These are phyloP conservation scores for Poeciliopsis presidionis DNA, from an alignment of 2,797 vertebrate genomes.

Conservation along the genomic window DNA sequence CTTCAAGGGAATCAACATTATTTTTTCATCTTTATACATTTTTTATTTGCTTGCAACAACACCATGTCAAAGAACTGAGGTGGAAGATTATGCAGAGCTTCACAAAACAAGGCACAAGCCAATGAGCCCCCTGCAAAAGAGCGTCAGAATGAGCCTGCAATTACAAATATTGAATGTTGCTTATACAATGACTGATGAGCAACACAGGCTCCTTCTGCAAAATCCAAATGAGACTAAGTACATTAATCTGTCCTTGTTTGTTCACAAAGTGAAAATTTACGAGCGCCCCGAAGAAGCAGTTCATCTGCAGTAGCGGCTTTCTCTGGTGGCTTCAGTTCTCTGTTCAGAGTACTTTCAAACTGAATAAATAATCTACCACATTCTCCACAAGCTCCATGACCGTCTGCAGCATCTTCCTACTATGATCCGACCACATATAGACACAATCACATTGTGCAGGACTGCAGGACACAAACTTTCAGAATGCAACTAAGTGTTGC, in stretches of 20 bases:
- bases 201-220: background rate
- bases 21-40: background rate
- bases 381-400: background rate
- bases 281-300: background rate
- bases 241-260: background rate
- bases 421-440: background rate
- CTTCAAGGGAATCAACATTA: background rate
- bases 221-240: background rate
- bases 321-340: background rate
- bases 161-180: background rate
- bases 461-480: background rate
- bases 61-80: background rate
- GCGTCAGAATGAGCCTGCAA: background rate
- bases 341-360: background rate
- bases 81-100: constrained; percentile 2
- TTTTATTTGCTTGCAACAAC: background rate
- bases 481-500: background rate
- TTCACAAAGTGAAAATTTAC: background rate
- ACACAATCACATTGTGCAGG: background rate
- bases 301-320: background rate
- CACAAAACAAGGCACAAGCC: background rate
- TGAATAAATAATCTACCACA: background rate
- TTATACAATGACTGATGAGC: background rate
- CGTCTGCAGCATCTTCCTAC: background rate
- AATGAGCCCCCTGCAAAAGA: background rate